Base-by-base conservation (phyloP, 2,888 invertebrate genomes). In the Agrotis puta region DNA sequence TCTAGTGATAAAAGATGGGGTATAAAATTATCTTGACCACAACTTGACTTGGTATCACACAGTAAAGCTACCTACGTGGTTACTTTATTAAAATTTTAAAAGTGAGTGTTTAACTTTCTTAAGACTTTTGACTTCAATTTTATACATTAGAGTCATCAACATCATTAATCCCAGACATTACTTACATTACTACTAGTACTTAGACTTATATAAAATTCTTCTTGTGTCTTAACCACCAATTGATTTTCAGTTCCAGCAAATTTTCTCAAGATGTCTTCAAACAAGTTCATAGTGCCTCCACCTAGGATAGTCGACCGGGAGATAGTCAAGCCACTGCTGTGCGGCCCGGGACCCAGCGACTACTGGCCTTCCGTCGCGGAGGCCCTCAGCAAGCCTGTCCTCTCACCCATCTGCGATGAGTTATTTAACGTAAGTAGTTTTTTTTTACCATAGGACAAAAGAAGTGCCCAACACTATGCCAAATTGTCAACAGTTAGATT, bases 311-410 rank as follows among this genome's bases (percentile, higher is more conserved):
- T 83, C 39, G 94, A 94, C 63, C 90, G 95, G 0, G 78, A 88
- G 14, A 86, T 93, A 48, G 83, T 76, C 14, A 92, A 92, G 72
- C 93, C 93, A 0, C 76, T 91, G 33, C 82, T 95, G 5, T 95
- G 95, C 80, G 95, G 95, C 0, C 94, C 96, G 0, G 96, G 96
- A 0, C 95, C 96, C 0, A 87, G 90, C 47, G 92, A 95, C 65
- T 66, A 94, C 3, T 93, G 91, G 90, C 95, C 95, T 0, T 95
- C 95, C 0, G 94, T 95, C 2, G 73, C 79, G 6, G 89, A 92
- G 64, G 94, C 93, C 0, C 84, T 94, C 39, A 86, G 85, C 20
- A 90, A 85, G 16, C 94, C 95, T 1, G 84, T 94, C 3, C 50
- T 95, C 11, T 82, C 93, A 3, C 92, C 94, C 2, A 75, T 92